Base-by-base conservation (phyloP, 2,797 vertebrate species). In the Kryptolebias ocellatus region DNA sequence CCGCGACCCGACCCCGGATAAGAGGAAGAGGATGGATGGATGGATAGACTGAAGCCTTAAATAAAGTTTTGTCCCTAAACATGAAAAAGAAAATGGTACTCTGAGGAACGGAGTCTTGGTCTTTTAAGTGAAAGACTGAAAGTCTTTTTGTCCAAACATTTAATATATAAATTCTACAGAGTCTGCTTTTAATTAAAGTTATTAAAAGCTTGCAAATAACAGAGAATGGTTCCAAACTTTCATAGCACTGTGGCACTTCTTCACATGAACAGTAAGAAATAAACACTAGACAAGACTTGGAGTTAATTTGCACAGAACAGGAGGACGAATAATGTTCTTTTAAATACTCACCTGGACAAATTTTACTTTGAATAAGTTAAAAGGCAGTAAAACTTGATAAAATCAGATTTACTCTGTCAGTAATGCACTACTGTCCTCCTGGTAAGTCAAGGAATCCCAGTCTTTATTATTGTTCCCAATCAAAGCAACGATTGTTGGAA, bases 401-500 rank as follows among this genome's bases (percentile, higher is more conserved):
- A 34, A 7, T 34, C 34, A 7, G 34, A 6, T 34, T 34, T 9
- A 34, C 9, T 34, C 34, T 34, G 5, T 27, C 3, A 20, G 24
- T 6, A 44, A 31, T n/a, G 14, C 5, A 50, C 49, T 5, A 16
- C 0, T 11, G 31, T 59, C 75, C 24, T 77, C 73, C 69, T 73
- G 55, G 53, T 29, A 18, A 78, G 74, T 72, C 57, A 4, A 58
- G 15, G 49, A n/a, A 86, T 84, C 83, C 82, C 83, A 86, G 82
- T 1, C 6, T 1, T 57, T 0, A 29, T 52, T 42, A 51, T 15
- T 1, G 12, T 78, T 64, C 6, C 47, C 28, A 60, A 37, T 59
- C 20, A 7, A 24, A 60, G 31, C 24, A 11, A 20, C 12, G 17
- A 24, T 39, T 5, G 61, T 47, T 46, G 14, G 14, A 42, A 42